phyloP scores from a whole-genome alignment of 1,140 invertebrate species.

The Diorhabda sublineata region DNA sequence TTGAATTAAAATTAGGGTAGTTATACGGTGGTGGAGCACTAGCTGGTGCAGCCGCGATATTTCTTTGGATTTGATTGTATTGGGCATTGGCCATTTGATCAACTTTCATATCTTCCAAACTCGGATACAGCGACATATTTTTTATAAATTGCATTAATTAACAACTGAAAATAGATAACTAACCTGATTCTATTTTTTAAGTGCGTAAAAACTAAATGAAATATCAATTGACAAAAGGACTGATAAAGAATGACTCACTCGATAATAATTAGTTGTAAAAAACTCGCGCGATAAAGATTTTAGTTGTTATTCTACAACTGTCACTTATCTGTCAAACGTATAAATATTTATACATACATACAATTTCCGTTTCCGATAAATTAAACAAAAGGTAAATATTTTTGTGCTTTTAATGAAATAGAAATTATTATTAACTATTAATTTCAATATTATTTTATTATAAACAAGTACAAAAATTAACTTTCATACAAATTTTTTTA shows the following conservation, averaged over 20 bases:
- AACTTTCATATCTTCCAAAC: constrained; percentile 91
- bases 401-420: too few relatives aligned
- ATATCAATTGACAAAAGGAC: not conserved
- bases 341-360: too few relatives aligned
- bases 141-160: not conserved
- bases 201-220: not conserved
- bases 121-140: constrained; percentile 72
- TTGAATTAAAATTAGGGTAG: constrained; percentile 18
- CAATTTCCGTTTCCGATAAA: too few relatives aligned
- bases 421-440: too few relatives aligned
- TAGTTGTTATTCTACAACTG: too few relatives aligned
- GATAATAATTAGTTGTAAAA: too few relatives aligned
- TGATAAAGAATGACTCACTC: not conserved
- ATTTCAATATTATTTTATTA: too few relatives aligned
- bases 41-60: constrained; percentile 23
- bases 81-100: constrained; percentile 69
- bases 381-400: too few relatives aligned
- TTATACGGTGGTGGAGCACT: constrained; percentile 21
- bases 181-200: not conserved
- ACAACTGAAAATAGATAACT: constrained; percentile 3
- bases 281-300: too few relatives aligned
- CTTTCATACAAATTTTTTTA: too few relatives aligned
- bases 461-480: too few relatives aligned
- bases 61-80: constrained; percentile 28
- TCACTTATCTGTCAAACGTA: too few relatives aligned